Evolutionary conservation across 2,888 invertebrate genomes (phyloP), one percentile per base, ranked within the genome.

Genomic region (Scaptomyza cyrtandrae): DNA sequence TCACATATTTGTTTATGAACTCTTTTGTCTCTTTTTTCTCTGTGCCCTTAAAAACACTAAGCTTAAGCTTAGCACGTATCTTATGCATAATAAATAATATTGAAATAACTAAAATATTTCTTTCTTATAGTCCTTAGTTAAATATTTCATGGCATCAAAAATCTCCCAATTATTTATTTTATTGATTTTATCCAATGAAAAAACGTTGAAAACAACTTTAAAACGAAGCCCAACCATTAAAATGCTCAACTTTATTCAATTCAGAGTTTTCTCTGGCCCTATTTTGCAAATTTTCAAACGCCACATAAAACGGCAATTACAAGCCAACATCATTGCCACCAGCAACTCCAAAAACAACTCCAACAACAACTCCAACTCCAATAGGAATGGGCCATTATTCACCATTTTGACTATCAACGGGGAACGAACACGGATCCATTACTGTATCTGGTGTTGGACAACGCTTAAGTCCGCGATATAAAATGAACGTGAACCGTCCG

Each of bases 361-460:
- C n/a, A 3, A 39, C 2, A 10, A 41, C 41, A 2, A 16, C 16
- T 39, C n/a, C n/a, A 3, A 14, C 2, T 7, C 14, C 14, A 5
- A 0, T n/a, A 3, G 35, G 5, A 35, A 35, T 35, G 37, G 37
- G 37, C 67, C 67, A 63, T 71, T 63, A 71, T 55, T 50, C 64
- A 48, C 43, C 24, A 19, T 54, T 75, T 45, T 16, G 41, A 19
- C 65, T 62, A 71, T 72, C 72, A 37, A 1, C 35, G 48, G 48
- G 61, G 55, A n/a, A n/a, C 66, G 75, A 79, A 77, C 76, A 73
- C 55, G 80, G 80, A 82, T 78, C 82, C 82, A 80, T 80, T 78
- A 75, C 77, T 76, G 72, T 84, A 80, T 83, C 82, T 88, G 90
- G 71, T 79, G 75, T 81, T 80, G 80, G 80, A 88, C 82, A 89